phyloP scores from a whole-genome alignment of 2,797 vertebrate genomes.

The Amphiprion clarkii region DNA sequence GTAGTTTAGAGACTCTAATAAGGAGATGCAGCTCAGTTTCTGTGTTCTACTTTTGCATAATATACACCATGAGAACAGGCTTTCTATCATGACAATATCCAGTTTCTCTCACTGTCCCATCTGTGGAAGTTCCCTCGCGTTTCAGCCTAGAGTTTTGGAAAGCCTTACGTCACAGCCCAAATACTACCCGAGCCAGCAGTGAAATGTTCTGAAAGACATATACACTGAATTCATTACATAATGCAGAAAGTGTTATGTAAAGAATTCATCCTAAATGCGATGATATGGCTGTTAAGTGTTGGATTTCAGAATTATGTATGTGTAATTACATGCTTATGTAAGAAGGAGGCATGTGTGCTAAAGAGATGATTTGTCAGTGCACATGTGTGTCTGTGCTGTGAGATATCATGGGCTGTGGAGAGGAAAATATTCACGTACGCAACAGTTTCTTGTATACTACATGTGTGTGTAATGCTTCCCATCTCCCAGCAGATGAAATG shows the following conservation, averaged over 20 bases:
- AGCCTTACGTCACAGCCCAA: neutral
- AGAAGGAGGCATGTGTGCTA: neutral
- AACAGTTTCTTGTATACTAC: constrained; percentile 9
- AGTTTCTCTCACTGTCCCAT: constrained; percentile 12
- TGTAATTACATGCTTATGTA: neutral
- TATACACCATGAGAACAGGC: neutral
- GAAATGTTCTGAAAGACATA: neutral
- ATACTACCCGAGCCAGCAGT: neutral
- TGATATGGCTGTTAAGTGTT: neutral
- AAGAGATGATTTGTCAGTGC: neutral
- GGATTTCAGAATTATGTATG: neutral
- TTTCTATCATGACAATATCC: neutral
- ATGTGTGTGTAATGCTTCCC: constrained; percentile 53
- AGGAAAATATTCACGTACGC: constrained; percentile 15
- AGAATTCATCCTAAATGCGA: neutral
- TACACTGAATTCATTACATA: neutral
- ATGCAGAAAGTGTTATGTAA: neutral
- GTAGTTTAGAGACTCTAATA: constrained; percentile 39
- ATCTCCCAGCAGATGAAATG: constrained; percentile 41
- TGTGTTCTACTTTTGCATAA: constrained; percentile 26
- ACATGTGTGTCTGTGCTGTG: neutral
- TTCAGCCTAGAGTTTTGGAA: constrained; percentile 17
- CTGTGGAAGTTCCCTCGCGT: neutral
- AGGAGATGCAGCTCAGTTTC: constrained; percentile 31
- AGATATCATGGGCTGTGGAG: neutral